These are phyloP conservation scores for Scopus umbretta DNA, from an alignment of 2,113 vertebrate species.

Conservation along the genomic window DNA sequence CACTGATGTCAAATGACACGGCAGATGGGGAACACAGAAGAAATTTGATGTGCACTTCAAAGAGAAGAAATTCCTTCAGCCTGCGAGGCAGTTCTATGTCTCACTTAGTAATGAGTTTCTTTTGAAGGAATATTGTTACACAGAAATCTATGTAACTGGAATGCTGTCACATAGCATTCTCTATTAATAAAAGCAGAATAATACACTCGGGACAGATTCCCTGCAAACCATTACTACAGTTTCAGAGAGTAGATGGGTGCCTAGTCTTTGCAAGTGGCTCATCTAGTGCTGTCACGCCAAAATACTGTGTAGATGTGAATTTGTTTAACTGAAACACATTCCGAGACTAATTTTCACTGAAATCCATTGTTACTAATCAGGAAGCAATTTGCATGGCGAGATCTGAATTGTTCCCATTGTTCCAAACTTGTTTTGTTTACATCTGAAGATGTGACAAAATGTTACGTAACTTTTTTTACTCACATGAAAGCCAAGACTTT, in stretches of 20 bases:
- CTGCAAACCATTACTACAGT: neutral
- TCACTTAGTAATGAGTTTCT: neutral
- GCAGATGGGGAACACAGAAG: neutral
- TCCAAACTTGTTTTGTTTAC: neutral
- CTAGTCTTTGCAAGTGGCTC: neutral
- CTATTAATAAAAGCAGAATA: neutral
- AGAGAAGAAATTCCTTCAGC: neutral
- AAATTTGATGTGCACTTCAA: neutral
- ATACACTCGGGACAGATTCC: neutral
- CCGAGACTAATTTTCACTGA: neutral
- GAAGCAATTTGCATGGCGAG: neutral
- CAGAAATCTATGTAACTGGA: neutral
- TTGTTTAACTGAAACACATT: neutral
- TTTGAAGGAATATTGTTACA: neutral
- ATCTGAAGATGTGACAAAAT: neutral
- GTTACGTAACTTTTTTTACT: neutral
- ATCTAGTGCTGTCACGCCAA: neutral
- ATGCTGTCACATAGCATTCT: neutral
- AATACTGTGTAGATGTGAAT: fast-evolving
- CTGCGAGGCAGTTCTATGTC: neutral
- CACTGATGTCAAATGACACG: neutral
- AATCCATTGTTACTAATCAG: neutral
- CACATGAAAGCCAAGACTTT: neutral
- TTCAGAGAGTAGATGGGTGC: neutral
- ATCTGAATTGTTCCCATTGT: neutral